Conservation (phyloP, 2,113 vertebrate species). For the Zosterops borbonicus region DNA sequence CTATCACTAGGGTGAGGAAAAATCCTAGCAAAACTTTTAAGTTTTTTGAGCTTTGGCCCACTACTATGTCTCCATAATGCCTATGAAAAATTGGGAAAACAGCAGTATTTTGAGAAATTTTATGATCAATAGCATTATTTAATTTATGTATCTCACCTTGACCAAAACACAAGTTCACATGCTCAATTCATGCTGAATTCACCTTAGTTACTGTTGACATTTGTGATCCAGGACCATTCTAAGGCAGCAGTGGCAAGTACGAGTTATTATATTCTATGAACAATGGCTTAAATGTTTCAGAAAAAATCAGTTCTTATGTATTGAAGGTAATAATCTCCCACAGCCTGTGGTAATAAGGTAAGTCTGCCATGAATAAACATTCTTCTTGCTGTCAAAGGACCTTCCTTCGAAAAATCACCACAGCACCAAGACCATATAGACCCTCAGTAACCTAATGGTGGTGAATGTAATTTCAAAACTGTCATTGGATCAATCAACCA, state of each 20-base stretch:
- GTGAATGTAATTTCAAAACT: not conserved
- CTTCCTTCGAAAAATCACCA: not conserved
- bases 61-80: not conserved
- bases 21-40: not conserved
- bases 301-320: not conserved
- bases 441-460: not conserved
- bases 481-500: not conserved
- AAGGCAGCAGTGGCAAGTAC: not conserved
- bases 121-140: not conserved
- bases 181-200: not conserved
- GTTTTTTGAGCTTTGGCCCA: not conserved
- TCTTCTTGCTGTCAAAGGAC: not conserved
- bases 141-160: not conserved
- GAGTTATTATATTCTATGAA: not conserved
- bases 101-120: not conserved
- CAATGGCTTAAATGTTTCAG: not conserved
- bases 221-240: not conserved
- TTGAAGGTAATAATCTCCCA: not conserved
- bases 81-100: not conserved
- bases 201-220: not conserved
- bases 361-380: not conserved
- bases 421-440: not conserved
- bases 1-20: not conserved
- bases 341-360: not conserved
- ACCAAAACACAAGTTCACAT: not conserved